Percentiles rank a stretch among this genome's conserved stretches.
Evolutionary conservation across 2,113 vertebrate species (phyloP).

Genomic region (Galeopterus variegatus): DNA sequence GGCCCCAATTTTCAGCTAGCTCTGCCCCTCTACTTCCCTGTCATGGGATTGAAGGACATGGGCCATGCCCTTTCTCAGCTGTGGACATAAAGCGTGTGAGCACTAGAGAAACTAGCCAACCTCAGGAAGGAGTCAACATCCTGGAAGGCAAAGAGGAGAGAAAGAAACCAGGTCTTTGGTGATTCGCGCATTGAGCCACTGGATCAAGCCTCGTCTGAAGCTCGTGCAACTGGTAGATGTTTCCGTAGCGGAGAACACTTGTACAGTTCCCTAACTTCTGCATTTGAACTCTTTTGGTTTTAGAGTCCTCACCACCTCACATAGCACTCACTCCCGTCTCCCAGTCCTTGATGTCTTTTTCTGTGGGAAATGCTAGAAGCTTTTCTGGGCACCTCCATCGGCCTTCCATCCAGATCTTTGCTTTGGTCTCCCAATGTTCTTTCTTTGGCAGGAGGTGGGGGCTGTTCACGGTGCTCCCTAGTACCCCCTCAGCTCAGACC

Average conservation of each 20-base stretch:
- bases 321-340: neutral
- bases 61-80: too few relatives aligned
- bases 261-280: neutral
- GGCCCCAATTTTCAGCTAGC: neutral
- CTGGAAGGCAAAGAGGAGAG: neutral
- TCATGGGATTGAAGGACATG: neutral
- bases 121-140: neutral
- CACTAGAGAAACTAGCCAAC: too few relatives aligned
- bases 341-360: neutral
- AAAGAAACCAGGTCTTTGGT: neutral
- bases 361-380: too few relatives aligned
- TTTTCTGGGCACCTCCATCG: neutral
- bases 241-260: neutral
- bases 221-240: fast-evolving
- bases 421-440: neutral
- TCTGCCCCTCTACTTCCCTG: neutral
- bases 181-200: neutral
- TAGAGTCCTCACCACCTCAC: too few relatives aligned
- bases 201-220: neutral
- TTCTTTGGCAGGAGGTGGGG: neutral
- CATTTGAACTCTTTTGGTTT: neutral
- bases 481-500: neutral
- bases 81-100: neutral
- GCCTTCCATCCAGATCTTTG: neutral
- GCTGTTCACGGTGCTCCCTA: neutral